Conservation (phyloP, 92 coral and sea anemone species). For the Porites cylindrica region DNA sequence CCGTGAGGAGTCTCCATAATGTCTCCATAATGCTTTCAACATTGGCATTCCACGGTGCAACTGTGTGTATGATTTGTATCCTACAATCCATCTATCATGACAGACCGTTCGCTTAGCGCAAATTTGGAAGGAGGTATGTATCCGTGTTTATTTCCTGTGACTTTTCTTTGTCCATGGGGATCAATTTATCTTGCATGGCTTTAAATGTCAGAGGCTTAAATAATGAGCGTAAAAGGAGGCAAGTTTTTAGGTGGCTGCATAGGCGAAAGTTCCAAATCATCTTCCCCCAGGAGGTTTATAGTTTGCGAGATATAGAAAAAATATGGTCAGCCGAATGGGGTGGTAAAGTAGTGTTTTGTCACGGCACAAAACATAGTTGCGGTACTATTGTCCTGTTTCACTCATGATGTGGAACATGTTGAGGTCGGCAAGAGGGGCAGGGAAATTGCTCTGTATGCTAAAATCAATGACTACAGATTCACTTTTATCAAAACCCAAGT, state of each 20-base stretch:
- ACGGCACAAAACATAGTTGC: neutral
- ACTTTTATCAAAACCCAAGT: neutral
- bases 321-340: slow-evolving; percentile 15
- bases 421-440: neutral
- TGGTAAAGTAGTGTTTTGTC: neutral
- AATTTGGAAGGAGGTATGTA: neutral
- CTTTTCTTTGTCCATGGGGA: neutral
- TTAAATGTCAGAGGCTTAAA: neutral
- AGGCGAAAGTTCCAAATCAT: neutral
- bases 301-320: neutral
- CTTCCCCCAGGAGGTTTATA: slow-evolving; percentile 17
- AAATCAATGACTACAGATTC: neutral
- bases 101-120: neutral
- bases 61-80: too few relatives aligned
- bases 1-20: too few relatives aligned
- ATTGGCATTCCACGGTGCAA: too few relatives aligned
- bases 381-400: neutral
- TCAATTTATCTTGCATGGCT: neutral
- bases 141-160: neutral
- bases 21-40: too few relatives aligned
- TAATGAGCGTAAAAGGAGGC: neutral
- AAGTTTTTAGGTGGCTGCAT: neutral
- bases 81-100: neutral
- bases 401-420: neutral
- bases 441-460: neutral